These are phyloP conservation scores for Zoanthus sansibaricus DNA, from an alignment of 92 coral and sea anemone genomes.

Conservation along the genomic window DNA sequence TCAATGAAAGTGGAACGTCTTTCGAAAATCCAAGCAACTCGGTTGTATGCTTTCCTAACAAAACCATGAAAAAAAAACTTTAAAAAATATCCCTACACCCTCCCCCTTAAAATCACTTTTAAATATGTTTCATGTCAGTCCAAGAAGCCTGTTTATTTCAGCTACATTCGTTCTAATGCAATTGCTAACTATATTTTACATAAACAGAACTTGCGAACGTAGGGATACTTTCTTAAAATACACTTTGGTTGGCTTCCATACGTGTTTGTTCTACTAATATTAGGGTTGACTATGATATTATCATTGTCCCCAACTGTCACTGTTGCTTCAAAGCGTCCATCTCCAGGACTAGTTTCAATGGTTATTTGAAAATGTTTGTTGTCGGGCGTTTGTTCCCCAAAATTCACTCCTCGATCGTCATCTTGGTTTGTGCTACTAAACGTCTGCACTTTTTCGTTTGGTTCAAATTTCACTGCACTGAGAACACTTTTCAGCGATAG, in stretches of 20 bases:
- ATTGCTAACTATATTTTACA: constrained; percentile 47
- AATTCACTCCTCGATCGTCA: constrained; percentile 67
- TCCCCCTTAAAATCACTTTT: no score
- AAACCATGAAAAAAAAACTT: no score
- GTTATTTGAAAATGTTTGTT: constrained; percentile 71
- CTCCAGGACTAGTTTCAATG: constrained; percentile 76
- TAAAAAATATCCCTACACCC: no score
- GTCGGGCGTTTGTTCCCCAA: constrained; percentile 71
- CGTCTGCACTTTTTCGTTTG: constrained; percentile 77
- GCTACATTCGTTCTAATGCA: no score
- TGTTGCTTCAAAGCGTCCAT: constrained; percentile 84
- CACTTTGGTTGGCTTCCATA: constrained; percentile 87
- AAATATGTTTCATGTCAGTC: no score
- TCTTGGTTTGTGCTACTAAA: constrained; percentile 81
- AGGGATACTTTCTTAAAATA: constrained; percentile 71
- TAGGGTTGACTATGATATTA: constrained; percentile 71
- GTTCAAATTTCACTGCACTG: constrained; percentile 66
- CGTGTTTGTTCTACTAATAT: constrained; percentile 83
- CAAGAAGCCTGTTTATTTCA: no score
- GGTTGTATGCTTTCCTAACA: no score
- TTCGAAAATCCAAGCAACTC: no score
- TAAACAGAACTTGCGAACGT: constrained; percentile 79
- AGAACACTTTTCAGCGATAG: constrained; percentile 61
- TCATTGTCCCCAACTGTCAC: constrained; percentile 49
- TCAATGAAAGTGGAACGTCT: no score